Evolutionary conservation across 2,888 invertebrate species (phyloP).

Genomic region (Ceratothoa steindachneri): DNA sequence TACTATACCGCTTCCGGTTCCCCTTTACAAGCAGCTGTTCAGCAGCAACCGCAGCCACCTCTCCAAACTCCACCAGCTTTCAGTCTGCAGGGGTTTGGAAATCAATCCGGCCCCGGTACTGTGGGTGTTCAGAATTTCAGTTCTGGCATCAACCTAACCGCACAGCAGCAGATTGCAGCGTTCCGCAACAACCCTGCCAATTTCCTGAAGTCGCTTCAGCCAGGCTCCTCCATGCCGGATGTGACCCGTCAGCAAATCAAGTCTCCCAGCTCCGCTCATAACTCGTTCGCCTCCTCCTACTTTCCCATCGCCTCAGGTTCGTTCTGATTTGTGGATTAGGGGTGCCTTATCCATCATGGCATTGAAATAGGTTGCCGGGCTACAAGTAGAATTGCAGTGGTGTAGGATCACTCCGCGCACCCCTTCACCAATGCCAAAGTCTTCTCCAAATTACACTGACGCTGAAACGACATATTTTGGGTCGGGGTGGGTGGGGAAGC

Average conservation of each 20-base stretch:
- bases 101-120: slow-evolving; percentile 33
- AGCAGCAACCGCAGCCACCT: slow-evolving; percentile 45
- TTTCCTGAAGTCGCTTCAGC: slow-evolving; percentile 42
- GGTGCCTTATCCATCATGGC: background rate
- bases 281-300: slow-evolving; percentile 37
- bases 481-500: too few species aligned
- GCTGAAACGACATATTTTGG: too few species aligned
- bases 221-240: slow-evolving; percentile 39
- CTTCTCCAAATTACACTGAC: too few species aligned
- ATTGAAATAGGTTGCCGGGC: background rate
- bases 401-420: too few species aligned
- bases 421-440: too few species aligned
- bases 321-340: background rate
- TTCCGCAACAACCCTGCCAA: slow-evolving; percentile 29
- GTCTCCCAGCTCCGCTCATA: slow-evolving; percentile 43
- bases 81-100: slow-evolving; percentile 44
- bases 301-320: slow-evolving; percentile 36
- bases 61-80: slow-evolving; percentile 43
- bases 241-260: slow-evolving; percentile 43
- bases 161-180: slow-evolving; percentile 35
- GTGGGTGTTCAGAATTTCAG: slow-evolving; percentile 43
- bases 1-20: slow-evolving; percentile 43
- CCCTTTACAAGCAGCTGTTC: slow-evolving; percentile 44
- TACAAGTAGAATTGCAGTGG: too few species aligned
- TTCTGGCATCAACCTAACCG: slow-evolving; percentile 37